Evolutionary conservation across 2,113 vertebrate species (phyloP).

Genomic region (Epinephelus lanceolatus): DNA sequence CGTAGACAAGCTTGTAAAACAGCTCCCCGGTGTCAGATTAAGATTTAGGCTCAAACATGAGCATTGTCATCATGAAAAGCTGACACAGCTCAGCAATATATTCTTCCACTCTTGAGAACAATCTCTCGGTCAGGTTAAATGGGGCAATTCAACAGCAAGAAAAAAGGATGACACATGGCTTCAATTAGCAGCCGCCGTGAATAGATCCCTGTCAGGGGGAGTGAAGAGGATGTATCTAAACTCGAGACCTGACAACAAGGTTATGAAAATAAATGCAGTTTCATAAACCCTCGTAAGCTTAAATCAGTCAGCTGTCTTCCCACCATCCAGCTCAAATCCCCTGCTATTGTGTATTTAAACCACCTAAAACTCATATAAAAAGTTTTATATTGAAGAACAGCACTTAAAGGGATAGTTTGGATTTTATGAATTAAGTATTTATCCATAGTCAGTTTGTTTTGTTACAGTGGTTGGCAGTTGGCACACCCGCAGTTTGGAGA

Average conservation of each 20-base stretch:
- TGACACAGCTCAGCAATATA: slow-evolving; percentile 18
- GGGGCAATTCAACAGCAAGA: slow-evolving; percentile 30
- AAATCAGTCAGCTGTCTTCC: neutral
- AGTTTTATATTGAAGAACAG: neutral
- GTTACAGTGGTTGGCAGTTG: too few relatives aligned
- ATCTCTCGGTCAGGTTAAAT: slow-evolving; percentile 48
- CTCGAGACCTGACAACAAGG: slow-evolving; percentile 14
- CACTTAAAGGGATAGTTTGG: too few relatives aligned
- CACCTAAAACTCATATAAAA: neutral
- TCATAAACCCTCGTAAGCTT: slow-evolving; percentile 14
- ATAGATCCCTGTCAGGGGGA: slow-evolving; percentile 30
- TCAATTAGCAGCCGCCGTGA: slow-evolving; percentile 35
- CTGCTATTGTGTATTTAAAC: neutral
- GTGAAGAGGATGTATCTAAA: slow-evolving; percentile 16
- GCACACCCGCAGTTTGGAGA: too few relatives aligned
- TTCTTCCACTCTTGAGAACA: slow-evolving; percentile 36
- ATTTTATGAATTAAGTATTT: too few relatives aligned
- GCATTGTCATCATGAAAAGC: slow-evolving; percentile 23
- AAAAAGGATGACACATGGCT: slow-evolving; percentile 41
- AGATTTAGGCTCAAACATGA: slow-evolving; percentile 17
- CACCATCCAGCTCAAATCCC: neutral
- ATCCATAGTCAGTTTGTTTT: too few relatives aligned
- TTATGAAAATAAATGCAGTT: slow-evolving; percentile 42
- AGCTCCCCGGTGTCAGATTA: neutral
- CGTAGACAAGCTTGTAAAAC: neutral